Evolutionary conservation across 2,797 vertebrate species (phyloP).

Genomic region (Sebastes wilsoni): DNA sequence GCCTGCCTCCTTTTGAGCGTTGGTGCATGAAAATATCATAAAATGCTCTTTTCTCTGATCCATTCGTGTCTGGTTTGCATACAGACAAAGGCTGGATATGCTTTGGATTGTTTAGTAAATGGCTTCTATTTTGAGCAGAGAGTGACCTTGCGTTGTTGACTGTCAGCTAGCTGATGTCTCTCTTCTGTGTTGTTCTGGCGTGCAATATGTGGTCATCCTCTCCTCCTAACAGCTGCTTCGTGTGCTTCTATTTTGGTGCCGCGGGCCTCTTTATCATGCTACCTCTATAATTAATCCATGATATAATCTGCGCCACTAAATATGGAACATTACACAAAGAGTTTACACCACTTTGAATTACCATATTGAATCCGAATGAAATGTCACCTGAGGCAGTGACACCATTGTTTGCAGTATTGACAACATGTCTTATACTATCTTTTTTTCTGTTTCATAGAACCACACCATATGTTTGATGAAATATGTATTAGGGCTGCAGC

Average conservation of each 20-base stretch:
- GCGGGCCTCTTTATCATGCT: constrained; percentile 50
- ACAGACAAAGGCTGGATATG: constrained; percentile 45
- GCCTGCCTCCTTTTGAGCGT: constrained; percentile 46
- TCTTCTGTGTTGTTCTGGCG: constrained; percentile 56
- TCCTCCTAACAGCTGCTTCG: constrained; percentile 61
- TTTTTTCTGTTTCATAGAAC: background rate
- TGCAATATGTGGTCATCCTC: constrained; percentile 66
- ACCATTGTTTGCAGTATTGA: background rate
- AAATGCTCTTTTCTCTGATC: constrained; percentile 67
- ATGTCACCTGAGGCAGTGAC: constrained; percentile 12
- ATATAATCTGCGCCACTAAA: constrained; percentile 58
- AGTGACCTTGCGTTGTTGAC: constrained; percentile 71
- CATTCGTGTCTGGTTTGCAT: constrained; percentile 60
- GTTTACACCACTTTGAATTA: constrained; percentile 38
- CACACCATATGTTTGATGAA: background rate
- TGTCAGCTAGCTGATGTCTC: constrained; percentile 68
- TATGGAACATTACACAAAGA: constrained; percentile 41
- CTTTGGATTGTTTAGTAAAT: constrained; percentile 66
- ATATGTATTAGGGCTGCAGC: background rate
- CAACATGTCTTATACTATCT: background rate
- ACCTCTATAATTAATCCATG: constrained; percentile 63
- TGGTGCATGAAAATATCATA: constrained; percentile 57
- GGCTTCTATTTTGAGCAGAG: constrained; percentile 72
- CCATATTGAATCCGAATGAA: constrained; percentile 8
- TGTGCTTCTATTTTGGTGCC: constrained; percentile 62